phyloP scores from a whole-genome alignment of 2,797 vertebrate species.

The Rousettus madagascariensis region DNA sequence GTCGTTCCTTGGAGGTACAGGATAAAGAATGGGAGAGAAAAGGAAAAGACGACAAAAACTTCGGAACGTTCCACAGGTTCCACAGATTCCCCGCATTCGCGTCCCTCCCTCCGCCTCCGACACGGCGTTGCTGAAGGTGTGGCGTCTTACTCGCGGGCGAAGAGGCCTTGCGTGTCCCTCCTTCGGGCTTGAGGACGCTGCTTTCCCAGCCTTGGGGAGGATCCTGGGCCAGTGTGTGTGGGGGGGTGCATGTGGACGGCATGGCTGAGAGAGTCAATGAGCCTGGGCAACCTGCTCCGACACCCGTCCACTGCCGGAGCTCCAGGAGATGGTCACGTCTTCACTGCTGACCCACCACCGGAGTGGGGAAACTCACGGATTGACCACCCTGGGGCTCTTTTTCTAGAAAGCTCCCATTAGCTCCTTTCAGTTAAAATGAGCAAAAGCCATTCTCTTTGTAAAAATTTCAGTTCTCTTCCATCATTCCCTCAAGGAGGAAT shows the following conservation, averaged over 20 bases:
- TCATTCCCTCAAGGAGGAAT: background rate
- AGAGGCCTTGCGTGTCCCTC: background rate
- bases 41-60: slow-evolving; percentile 13
- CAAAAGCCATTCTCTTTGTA: background rate
- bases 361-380: background rate
- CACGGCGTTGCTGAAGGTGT: slow-evolving; percentile 69
- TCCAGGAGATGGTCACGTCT: background rate
- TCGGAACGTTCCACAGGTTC: background rate
- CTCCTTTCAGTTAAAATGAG: background rate
- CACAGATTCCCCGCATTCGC: slow-evolving; percentile 14
- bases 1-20: background rate
- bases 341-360: too few species aligned
- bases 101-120: slow-evolving; percentile 24
- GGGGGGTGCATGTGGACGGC: fast-evolving
- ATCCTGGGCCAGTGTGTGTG: background rate
- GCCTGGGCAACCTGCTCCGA: background rate
- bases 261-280: background rate
- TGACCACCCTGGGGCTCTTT: background rate
- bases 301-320: background rate
- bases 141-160: background rate
- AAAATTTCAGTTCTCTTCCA: background rate
- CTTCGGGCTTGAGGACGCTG: background rate
- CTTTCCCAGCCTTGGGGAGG: background rate
- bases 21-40: slow-evolving; percentile 56
- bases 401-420: background rate